These are phyloP conservation scores for Pyrgilauda ruficollis DNA, from an alignment of 2,113 vertebrate species.

Conservation along the genomic window DNA sequence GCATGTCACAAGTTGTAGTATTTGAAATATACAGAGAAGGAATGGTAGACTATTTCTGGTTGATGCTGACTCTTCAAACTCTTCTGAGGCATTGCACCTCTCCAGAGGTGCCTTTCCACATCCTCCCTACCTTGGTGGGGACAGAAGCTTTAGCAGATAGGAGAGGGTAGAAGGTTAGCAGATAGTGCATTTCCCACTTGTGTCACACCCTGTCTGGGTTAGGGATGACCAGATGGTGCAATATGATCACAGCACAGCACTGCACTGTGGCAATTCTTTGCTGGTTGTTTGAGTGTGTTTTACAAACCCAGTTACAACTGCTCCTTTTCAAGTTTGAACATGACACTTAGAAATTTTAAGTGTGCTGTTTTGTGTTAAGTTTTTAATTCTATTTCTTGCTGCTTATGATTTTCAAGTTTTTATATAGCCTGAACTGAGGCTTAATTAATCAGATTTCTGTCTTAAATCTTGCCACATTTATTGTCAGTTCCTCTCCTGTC, in stretches of 20 bases:
- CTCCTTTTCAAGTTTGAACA: background rate
- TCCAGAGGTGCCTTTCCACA: background rate
- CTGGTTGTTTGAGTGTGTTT: background rate
- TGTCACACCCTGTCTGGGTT: background rate
- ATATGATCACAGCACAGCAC: background rate
- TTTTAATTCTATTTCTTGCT: background rate
- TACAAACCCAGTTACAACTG: background rate
- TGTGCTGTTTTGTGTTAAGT: background rate
- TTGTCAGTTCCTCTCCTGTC: background rate
- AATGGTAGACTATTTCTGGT: background rate
- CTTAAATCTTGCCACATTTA: background rate
- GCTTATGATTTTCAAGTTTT: background rate
- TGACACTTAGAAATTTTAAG: background rate
- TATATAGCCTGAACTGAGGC: background rate
- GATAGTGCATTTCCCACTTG: conserved; percentile 15
- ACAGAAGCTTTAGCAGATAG: background rate
- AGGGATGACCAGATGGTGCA: conserved; percentile 39
- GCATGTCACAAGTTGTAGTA: background rate
- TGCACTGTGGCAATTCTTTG: background rate
- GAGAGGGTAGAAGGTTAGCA: background rate
- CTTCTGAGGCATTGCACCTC: background rate
- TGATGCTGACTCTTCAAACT: background rate
- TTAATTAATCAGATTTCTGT: background rate
- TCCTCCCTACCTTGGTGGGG: background rate
- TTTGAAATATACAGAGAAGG: background rate